These are phyloP conservation scores for Reinhardtius hippoglossoides DNA, from an alignment of 2,113 vertebrate species.

Conservation along the genomic window DNA sequence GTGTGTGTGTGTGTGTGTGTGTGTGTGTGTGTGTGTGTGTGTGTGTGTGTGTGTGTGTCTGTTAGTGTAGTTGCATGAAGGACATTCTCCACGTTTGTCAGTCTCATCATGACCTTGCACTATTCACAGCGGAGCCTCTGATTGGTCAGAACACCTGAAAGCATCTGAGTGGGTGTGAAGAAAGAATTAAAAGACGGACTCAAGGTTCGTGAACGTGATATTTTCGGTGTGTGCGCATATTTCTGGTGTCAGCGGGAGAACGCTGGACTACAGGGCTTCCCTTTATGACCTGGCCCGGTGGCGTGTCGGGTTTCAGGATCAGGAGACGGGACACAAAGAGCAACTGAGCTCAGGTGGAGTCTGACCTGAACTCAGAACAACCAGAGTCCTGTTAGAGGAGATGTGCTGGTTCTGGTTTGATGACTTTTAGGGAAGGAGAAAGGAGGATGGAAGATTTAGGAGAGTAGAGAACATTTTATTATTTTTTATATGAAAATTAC, in stretches of 20 bases:
- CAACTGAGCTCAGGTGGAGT: conserved; percentile 58
- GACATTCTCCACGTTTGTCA: neutral
- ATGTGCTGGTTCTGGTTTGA: too few species aligned
- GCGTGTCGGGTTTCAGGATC: conserved; percentile 64
- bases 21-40: too few species aligned
- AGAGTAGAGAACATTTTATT: too few species aligned
- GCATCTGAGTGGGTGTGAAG: neutral
- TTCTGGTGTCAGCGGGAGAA: neutral
- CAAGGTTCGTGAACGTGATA: neutral
- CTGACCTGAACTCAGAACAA: conserved; percentile 55
- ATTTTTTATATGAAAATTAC: too few species aligned
- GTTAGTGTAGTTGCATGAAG: too few species aligned
- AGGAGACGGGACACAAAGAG: conserved; percentile 47
- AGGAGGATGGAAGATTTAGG: neutral
- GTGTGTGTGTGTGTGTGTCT: too few species aligned
- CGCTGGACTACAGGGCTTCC: conserved; percentile 36
- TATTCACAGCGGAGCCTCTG: too few species aligned
- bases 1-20: too few species aligned
- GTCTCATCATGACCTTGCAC: neutral
- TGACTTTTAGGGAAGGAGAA: neutral
- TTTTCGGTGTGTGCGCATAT: conserved; percentile 16
- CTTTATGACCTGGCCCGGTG: conserved; percentile 18
- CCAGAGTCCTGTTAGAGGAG: conserved; percentile 41
- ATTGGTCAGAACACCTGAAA: too few species aligned
- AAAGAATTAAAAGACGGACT: neutral